Evolutionary conservation across 2,113 vertebrate genomes (phyloP), one percentile per base, ranked within the genome.

Genomic region (Chaenocephalus aceratus): DNA sequence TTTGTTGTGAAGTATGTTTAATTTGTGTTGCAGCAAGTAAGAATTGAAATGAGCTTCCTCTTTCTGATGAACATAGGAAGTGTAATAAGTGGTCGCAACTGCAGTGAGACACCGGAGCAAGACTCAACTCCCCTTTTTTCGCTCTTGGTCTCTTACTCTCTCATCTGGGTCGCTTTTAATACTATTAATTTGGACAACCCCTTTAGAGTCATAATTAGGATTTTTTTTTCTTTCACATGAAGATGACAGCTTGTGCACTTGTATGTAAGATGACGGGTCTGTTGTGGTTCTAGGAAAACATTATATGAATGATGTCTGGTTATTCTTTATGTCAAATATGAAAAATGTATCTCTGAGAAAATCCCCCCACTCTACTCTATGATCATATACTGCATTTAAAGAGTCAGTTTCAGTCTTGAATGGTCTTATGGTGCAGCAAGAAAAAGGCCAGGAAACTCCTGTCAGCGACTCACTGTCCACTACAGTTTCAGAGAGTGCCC

Each of bases 361-460:
- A n/a, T 64, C 52, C 79, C 73, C 54, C 66, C 11, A 0, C 6
- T 18, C 13, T 4, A 15, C 4, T 14, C 2, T 9, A 2, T 65
- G 41, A 57, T 46, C n/a, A 46, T 36, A 36, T 16, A 44, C 15
- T 69, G 18, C 13, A 16, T n/a, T 52, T 52, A 63, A 41, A 52
- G 11, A 45, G 21, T 67, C 4, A 68, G 75, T 85, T 91, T 84
- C 45, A 41, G 4, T 62, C 11, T 66, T 64, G 4, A 53, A 41
- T 54, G 26, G 14, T 66, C 26, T 30, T 30, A 30, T 0, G 4
- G 56, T 80, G 18, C 36, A 64, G 16, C 26, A 34, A 80, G 18
- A 66, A 4, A 90, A 88, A 91, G 90, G 85, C 75, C 90, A 86
- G 89, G 85, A 86, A 93, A 91, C 68, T 87, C 87, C 87, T 90